Evolutionary conservation across 2,113 vertebrate genomes (phyloP).

Genomic region (Plecturocebus donacophilus): DNA sequence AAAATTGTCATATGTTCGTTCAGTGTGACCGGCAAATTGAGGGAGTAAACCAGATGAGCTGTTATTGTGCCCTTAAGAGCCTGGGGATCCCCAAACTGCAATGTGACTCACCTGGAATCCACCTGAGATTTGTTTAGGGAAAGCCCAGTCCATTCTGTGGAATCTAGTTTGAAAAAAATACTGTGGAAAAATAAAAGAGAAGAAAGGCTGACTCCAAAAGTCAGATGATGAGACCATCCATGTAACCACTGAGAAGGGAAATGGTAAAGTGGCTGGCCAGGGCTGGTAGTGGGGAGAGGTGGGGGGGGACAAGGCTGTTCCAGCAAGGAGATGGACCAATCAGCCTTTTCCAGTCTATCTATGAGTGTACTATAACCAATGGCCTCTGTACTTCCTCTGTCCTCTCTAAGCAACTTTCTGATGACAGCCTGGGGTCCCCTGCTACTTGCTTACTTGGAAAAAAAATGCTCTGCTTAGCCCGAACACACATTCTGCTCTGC

Average conservation of each 20-base stretch:
- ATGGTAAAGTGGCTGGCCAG: not conserved
- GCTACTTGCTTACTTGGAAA: not conserved
- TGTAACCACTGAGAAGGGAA: not conserved
- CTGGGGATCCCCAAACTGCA: constrained; percentile 17
- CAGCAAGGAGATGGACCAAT: not conserved
- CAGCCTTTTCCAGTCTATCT: not conserved
- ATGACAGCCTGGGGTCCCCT: not conserved
- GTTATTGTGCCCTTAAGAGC: not conserved
- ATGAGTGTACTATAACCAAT: not conserved
- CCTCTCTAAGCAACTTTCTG: not conserved
- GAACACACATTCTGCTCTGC: not conserved
- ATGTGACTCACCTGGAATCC: constrained; percentile 17
- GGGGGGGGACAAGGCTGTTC: not conserved
- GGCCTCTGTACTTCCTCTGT: not conserved
- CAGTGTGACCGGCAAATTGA: not conserved
- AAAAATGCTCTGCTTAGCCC: not conserved
- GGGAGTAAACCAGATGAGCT: not conserved
- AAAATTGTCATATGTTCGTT: not conserved
- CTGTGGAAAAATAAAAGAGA: not conserved
- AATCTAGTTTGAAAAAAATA: not conserved
- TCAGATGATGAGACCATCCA: not conserved
- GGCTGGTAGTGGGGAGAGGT: not conserved
- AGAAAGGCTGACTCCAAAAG: constrained; percentile 24
- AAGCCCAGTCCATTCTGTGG: not conserved
- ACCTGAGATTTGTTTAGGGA: constrained; percentile 38